Percentiles rank a stretch among this genome's conserved stretches.
Evolutionary conservation across 2,797 vertebrate species (phyloP).

Genomic region (Thamnophis elegans): DNA sequence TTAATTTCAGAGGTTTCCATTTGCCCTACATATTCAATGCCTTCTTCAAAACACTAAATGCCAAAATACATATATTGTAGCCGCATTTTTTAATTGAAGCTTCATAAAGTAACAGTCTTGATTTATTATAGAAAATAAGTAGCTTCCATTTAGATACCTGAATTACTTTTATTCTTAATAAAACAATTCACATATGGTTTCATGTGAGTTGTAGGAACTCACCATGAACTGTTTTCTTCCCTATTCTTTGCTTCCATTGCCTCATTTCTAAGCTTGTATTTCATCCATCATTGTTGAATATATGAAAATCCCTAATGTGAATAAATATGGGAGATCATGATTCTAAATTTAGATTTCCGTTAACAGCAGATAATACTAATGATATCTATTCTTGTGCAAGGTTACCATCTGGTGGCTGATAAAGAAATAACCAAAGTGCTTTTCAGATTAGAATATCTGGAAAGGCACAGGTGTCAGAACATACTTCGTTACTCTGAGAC

Average conservation of each 20-base stretch:
- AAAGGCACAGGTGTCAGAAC: background rate
- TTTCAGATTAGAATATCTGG: background rate
- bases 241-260: background rate
- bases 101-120: background rate
- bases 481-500: background rate
- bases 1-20: background rate
- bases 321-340: constrained; percentile 29
- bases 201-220: background rate
- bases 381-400: constrained; percentile 55
- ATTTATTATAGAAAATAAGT: background rate
- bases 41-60: background rate
- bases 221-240: accelerated
- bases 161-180: background rate
- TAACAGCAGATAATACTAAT: accelerated
- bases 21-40: accelerated
- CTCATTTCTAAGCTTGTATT: constrained; percentile 2
- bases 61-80: background rate
- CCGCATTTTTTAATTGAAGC: background rate
- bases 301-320: constrained; percentile 30
- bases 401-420: constrained; percentile 70
- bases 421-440: background rate
- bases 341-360: constrained; percentile 4
- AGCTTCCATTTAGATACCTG: background rate
- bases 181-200: constrained; percentile 21
- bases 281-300: constrained; percentile 21